Conservation (phyloP, 2,797 vertebrate genomes). For the Bovichtus diacanthus region DNA sequence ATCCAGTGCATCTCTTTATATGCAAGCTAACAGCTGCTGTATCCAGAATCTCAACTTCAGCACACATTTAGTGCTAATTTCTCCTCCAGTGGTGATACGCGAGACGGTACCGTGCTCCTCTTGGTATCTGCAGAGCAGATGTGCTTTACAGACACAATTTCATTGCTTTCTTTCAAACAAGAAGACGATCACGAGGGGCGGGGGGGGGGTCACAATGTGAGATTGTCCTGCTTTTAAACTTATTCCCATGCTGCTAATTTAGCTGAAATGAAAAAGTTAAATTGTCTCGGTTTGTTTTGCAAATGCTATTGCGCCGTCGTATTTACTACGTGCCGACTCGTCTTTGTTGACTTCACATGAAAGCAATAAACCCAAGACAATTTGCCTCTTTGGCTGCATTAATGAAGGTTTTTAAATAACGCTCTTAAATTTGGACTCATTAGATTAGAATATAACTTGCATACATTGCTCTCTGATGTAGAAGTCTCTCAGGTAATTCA, state of each 20-base stretch:
- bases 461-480: not conserved
- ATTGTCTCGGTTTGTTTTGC: not conserved
- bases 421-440: not conserved
- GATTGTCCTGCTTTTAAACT: not conserved
- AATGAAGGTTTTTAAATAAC: conserved; percentile 15
- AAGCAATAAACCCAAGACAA: not conserved
- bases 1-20: conserved; percentile 53
- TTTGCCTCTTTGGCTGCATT: not conserved
- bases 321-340: not conserved
- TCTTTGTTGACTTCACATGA: not conserved
- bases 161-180: not conserved
- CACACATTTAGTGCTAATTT: conserved; percentile 8
- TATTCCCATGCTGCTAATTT: not conserved
- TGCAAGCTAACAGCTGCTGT: conserved; percentile 28
- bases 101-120: conserved; percentile 10
- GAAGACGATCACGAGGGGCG: not conserved
- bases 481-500: not conserved
- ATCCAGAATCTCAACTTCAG: conserved; percentile 28
- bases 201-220: not conserved
- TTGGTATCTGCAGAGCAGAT: conserved; percentile 16
- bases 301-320: not conserved
- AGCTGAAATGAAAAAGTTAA: not conserved
- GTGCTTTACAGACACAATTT: not conserved
- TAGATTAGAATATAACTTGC: not conserved
- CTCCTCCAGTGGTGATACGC: conserved; percentile 8